A percentile compares a stretch with the other conserved stretches of the same genome.
Conservation (phyloP, 2,797 vertebrate genomes). For the Agapornis canus region DNA sequence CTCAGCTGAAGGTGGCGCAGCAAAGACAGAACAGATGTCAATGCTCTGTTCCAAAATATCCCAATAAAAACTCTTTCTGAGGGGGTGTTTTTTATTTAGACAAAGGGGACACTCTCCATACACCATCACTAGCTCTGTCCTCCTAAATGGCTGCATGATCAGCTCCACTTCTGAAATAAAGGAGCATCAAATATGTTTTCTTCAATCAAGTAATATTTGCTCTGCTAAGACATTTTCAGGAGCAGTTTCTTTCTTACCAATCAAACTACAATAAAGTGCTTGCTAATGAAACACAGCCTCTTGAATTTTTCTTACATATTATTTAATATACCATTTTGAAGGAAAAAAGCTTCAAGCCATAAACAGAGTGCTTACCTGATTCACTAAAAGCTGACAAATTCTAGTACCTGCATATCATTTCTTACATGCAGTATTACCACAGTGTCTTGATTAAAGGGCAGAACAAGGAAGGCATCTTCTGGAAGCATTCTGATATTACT, state of each 20-base stretch:
- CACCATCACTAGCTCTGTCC: accelerated
- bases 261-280: background rate
- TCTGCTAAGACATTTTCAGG: background rate
- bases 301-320: background rate
- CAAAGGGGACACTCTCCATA: background rate
- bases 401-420: background rate
- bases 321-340: background rate
- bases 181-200: background rate
- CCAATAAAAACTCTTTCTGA: background rate
- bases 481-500: slow-evolving; percentile 30
- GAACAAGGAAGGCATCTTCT: slow-evolving; percentile 38
- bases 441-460: slow-evolving; percentile 18
- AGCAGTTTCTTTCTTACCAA: background rate
- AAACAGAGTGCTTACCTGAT: background rate
- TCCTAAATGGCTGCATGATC: background rate
- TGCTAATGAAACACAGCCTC: background rate
- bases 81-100: background rate
- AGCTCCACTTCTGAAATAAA: background rate
- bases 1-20: background rate
- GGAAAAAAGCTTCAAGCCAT: background rate
- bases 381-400: slow-evolving; percentile 3
- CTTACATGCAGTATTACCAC: background rate
- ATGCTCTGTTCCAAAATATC: background rate
- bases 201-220: background rate
- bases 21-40: background rate